Conservation (phyloP, 2,888 invertebrate species). For the Odontothrips loti region DNA sequence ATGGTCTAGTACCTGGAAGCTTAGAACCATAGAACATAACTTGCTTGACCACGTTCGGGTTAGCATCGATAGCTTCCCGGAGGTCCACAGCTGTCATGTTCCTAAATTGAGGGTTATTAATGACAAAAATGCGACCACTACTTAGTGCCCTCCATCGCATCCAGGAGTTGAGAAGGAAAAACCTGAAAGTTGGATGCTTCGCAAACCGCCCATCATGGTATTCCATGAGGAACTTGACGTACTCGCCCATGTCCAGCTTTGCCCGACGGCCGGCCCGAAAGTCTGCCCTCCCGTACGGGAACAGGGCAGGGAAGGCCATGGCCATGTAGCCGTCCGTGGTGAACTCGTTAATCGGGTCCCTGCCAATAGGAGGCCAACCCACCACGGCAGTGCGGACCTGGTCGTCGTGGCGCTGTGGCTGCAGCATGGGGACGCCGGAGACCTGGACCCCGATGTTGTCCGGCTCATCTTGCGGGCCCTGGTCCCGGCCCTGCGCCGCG, state of each 20-base stretch:
- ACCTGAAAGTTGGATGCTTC: slow-evolving; percentile 28
- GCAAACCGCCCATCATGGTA: slow-evolving; percentile 29
- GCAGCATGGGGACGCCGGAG: not conserved
- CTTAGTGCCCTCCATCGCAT: not conserved
- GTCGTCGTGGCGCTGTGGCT: not conserved
- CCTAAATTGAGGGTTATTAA: not conserved
- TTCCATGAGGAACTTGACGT: slow-evolving; percentile 27
- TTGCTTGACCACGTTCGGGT: not conserved
- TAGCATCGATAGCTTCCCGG: not conserved
- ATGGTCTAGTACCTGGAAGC: slow-evolving; percentile 29
- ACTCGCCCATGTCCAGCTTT: slow-evolving; percentile 20
- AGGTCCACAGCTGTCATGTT: not conserved
- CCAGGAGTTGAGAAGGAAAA: slow-evolving; percentile 26
- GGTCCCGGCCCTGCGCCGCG: not conserved
- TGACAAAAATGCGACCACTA: not conserved
- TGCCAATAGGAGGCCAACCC: slow-evolving; percentile 19
- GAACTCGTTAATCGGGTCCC: slow-evolving; percentile 31
- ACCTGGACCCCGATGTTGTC: not conserved
- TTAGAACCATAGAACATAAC: not conserved
- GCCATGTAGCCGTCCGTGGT: slow-evolving; percentile 31
- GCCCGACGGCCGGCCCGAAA: not conserved
- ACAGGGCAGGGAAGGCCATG: slow-evolving; percentile 34
- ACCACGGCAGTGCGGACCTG: not conserved
- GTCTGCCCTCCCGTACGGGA: slow-evolving; percentile 34
- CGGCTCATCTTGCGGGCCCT: not conserved